Conservation (phyloP, 2,888 invertebrate species). For the Anorthoa munda region DNA sequence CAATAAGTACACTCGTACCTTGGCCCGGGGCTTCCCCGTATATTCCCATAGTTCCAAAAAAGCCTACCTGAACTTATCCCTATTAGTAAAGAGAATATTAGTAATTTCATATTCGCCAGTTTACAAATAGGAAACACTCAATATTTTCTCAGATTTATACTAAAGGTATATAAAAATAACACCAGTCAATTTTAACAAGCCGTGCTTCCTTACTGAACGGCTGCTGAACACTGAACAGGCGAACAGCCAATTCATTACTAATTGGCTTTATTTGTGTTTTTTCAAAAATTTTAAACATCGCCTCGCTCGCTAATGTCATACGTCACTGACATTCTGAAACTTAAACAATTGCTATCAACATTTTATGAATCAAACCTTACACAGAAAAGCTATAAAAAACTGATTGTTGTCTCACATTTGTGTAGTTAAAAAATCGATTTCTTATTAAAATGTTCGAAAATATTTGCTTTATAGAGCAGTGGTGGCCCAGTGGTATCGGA, state of each 20-base stretch:
- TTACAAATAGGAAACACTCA: slow-evolving; percentile 2
- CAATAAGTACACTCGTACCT: slow-evolving; percentile 52
- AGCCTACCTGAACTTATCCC: slow-evolving; percentile 42
- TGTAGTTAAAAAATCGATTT: too few relatives aligned
- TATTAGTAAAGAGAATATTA: slow-evolving; percentile 46
- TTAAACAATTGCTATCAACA: neutral
- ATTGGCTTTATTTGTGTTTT: slow-evolving; percentile 14
- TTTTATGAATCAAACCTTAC: neutral
- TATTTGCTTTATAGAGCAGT: too few relatives aligned
- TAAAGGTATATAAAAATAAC: neutral
- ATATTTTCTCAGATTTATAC: neutral
- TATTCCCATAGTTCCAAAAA: neutral
- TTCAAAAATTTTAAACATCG: slow-evolving; percentile 34
- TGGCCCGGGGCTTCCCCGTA: slow-evolving; percentile 24
- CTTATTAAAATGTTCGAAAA: too few relatives aligned
- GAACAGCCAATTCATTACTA: slow-evolving; percentile 27
- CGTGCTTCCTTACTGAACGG: slow-evolving; percentile 13
- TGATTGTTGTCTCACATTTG: neutral
- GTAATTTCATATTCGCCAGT: slow-evolving; percentile 44
- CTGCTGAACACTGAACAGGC: too few relatives aligned
- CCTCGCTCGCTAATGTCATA: neutral
- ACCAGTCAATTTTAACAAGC: neutral
- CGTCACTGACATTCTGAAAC: slow-evolving; percentile 39
- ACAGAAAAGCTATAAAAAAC: neutral
- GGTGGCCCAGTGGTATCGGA: too few relatives aligned